Evolutionary conservation across 2,797 vertebrate genomes (phyloP), one percentile per base, ranked within the genome.

Genomic region (Sparidentex hasta): DNA sequence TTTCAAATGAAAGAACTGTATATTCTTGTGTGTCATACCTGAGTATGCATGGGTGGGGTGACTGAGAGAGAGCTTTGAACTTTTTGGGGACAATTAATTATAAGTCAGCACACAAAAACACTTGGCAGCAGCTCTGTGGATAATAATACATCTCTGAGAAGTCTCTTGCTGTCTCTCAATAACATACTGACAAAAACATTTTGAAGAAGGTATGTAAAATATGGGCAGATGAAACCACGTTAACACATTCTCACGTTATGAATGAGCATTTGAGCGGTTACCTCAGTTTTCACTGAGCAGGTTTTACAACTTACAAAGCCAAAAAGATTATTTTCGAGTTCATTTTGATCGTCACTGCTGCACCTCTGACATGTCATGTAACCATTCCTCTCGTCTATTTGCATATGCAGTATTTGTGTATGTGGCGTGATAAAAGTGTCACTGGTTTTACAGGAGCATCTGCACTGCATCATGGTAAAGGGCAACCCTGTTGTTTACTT

Each of bases 401-500:
- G 52, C 25, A 48, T 41, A 46, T 58, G 57, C 54, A 38, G 50
- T 58, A 18, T 71, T 13, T 62, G 21, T 54, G 58, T 56, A 41
- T 54, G 83, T 70, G 73, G 13, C 16, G 46, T 52, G 58, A 48
- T 68, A 68, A 83, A 83, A 86, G 82, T 77, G 92, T 90, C 88
- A 87, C 88, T 81, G 82, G 81, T 89, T 92, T 76, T 90, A 85
- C 85, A 18, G 51, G 64, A 85, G 81, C 87, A 85, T 91, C 90
- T 83, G 76, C 85, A 67, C 84, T 76, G 83, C 87, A 83, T 89
- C 84, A 74, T 66, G 85, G 82, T 87, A 93, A 93, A 95, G 95
- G 94, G 91, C 94, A 94, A 90, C 87, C 87, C 87, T 92, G 93
- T 94, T 95, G 95, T 96, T 95, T 96, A 95, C 92, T 92, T 81